Percentiles rank a stretch among this genome's conserved stretches.
Evolutionary conservation across 2,113 vertebrate species (phyloP).

Genomic region (Rhinoderma darwinii): DNA sequence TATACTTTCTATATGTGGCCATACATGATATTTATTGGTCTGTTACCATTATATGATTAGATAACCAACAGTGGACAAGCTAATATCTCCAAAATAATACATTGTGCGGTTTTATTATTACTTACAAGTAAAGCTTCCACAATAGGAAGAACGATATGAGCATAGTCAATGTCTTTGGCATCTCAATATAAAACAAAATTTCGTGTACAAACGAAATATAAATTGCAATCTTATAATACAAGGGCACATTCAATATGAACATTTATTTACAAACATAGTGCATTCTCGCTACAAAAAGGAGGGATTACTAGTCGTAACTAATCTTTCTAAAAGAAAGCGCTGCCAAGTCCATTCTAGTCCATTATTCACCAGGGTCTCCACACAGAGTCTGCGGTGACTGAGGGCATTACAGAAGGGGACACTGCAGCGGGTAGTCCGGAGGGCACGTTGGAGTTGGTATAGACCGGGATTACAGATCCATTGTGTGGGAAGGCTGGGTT

Average conservation of each 20-base stretch:
- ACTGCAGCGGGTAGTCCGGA: slow-evolving; percentile 65
- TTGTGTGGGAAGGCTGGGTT: slow-evolving; percentile 87
- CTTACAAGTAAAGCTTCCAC: slow-evolving; percentile 88
- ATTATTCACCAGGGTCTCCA: slow-evolving; percentile 98
- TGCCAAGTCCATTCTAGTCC: slow-evolving; percentile 46
- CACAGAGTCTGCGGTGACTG: slow-evolving; percentile 89
- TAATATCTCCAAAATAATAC: slow-evolving; percentile 42
- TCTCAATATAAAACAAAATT: slow-evolving; percentile 78
- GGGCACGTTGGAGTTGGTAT: slow-evolving; percentile 73
- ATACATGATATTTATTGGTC: not conserved
- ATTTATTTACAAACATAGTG: slow-evolving; percentile 93
- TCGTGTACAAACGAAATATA: slow-evolving; percentile 88
- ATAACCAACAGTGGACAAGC: not conserved
- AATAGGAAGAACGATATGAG: slow-evolving; percentile 84
- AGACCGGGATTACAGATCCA: slow-evolving; percentile 89
- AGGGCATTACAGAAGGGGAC: slow-evolving; percentile 78
- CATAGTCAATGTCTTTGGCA: slow-evolving; percentile 91
- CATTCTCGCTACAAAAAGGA: slow-evolving; percentile 79
- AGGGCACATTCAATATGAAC: slow-evolving; percentile 97
- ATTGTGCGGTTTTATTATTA: slow-evolving; percentile 75
- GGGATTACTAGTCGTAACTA: slow-evolving; percentile 68
- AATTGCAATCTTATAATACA: slow-evolving; percentile 85
- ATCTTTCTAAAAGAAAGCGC: slow-evolving; percentile 65
- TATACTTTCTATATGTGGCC: too few species aligned
- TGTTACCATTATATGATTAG: too few species aligned